Evolutionary conservation across 2,113 vertebrate genomes (phyloP).

Genomic region (Colinus virginianus): DNA sequence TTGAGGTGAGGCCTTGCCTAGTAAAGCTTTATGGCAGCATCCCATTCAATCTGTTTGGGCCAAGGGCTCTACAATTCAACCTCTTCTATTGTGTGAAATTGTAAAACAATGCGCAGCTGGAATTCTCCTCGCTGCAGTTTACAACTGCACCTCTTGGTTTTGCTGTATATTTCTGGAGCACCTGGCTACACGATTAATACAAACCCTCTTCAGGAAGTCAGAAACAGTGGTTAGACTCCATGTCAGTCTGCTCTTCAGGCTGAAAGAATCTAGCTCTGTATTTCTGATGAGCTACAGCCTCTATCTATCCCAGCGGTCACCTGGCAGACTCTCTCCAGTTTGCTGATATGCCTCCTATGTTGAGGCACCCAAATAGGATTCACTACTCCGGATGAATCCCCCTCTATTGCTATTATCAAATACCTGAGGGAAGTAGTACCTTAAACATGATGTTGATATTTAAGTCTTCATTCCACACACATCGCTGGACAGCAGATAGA

Average conservation of each 20-base stretch:
- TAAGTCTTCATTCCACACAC: background rate
- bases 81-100: background rate
- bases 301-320: background rate
- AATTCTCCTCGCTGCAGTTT: background rate
- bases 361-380: fast-evolving
- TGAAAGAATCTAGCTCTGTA: background rate
- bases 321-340: background rate
- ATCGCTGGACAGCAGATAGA: background rate
- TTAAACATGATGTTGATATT: background rate
- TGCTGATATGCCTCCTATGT: background rate
- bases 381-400: background rate
- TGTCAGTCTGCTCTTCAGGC: background rate
- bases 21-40: background rate
- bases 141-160: background rate
- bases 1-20: background rate
- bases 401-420: background rate
- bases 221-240: background rate
- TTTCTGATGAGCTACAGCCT: fast-evolving
- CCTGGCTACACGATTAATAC: background rate
- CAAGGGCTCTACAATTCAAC: background rate
- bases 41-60: background rate
- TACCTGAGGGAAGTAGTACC: background rate
- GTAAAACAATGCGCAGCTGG: background rate
- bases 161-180: background rate
- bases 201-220: background rate